These are phyloP conservation scores for Phenacoccus solenopsis DNA, from an alignment of 1,140 invertebrate genomes.

Conservation along the genomic window DNA sequence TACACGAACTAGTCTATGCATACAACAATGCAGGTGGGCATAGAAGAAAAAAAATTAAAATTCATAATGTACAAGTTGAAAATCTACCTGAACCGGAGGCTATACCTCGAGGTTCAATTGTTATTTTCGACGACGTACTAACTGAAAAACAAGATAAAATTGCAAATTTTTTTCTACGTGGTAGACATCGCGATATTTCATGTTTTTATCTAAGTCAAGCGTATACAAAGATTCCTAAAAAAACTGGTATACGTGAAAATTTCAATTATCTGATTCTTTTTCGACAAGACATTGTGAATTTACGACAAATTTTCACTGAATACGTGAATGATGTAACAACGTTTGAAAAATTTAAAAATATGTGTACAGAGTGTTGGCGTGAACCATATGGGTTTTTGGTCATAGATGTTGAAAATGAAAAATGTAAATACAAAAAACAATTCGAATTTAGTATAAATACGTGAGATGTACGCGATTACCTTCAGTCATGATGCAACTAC, in stretches of 20 bases:
- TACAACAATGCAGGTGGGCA: neutral
- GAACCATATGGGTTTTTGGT: too few relatives aligned
- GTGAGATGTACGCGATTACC: too few relatives aligned
- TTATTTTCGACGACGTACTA: slow-evolving; percentile 34
- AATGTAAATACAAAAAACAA: too few relatives aligned
- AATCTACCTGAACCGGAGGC: neutral
- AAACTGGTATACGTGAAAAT: slow-evolving; percentile 32
- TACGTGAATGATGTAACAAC: too few relatives aligned
- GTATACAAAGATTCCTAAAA: slow-evolving; percentile 33
- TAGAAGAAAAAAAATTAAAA: neutral
- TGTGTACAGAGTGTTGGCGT: too few relatives aligned
- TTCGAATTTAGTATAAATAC: too few relatives aligned
- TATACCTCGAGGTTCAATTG: slow-evolving; percentile 22
- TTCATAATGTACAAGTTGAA: neutral
- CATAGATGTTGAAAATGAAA: too few relatives aligned
- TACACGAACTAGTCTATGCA: neutral
- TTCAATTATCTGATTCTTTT: slow-evolving; percentile 33
- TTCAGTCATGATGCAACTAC: too few relatives aligned
- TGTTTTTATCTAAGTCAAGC: slow-evolving; percentile 35
- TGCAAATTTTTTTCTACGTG: slow-evolving; percentile 31
- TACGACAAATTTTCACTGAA: slow-evolving; percentile 33
- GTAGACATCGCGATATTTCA: slow-evolving; percentile 31
- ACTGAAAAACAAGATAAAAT: slow-evolving; percentile 28
- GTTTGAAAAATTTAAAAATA: too few relatives aligned
- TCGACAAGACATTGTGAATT: slow-evolving; percentile 33